These are phyloP conservation scores for Percopsis transmontana DNA, from an alignment of 2,113 vertebrate genomes.

Conservation along the genomic window DNA sequence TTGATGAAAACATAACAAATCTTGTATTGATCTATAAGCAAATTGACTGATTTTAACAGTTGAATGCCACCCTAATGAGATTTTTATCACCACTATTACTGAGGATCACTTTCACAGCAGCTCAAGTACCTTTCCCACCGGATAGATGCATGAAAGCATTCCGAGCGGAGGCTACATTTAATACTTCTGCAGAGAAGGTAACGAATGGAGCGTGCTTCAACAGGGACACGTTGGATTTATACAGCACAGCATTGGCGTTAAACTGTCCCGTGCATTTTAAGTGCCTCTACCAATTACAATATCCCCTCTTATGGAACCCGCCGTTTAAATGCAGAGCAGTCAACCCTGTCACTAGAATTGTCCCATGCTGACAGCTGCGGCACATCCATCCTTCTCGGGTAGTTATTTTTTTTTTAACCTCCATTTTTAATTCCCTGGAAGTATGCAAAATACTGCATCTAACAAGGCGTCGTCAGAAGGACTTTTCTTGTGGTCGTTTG, in stretches of 20 bases:
- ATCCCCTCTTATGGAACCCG: conserved; percentile 34
- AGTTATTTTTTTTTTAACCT: no score
- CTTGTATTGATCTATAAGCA: neutral
- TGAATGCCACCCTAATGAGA: neutral
- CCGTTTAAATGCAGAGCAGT: conserved; percentile 39
- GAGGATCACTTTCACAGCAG: conserved; percentile 4
- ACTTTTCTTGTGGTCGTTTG: conserved; percentile 11
- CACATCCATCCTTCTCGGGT: conserved; percentile 14
- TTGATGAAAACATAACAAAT: neutral
- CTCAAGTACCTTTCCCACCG: neutral
- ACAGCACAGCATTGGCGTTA: conserved; percentile 22
- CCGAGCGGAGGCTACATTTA: conserved; percentile 10
- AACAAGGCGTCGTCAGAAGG: neutral
- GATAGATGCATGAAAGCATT: conserved; percentile 19
- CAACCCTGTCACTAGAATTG: conserved; percentile 8
- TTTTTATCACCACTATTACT: conserved; percentile 4
- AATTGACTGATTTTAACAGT: neutral
- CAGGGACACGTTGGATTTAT: conserved; percentile 38
- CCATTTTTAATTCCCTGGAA: neutral
- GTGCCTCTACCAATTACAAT: conserved; percentile 31
- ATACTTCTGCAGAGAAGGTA: conserved; percentile 10
- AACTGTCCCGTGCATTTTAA: conserved; percentile 27
- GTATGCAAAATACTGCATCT: neutral
- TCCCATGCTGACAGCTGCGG: neutral
- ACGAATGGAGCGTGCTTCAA: conserved; percentile 5